Base-by-base conservation (phyloP, 2,888 invertebrate species). In the Sinhomidia bicolor region DNA sequence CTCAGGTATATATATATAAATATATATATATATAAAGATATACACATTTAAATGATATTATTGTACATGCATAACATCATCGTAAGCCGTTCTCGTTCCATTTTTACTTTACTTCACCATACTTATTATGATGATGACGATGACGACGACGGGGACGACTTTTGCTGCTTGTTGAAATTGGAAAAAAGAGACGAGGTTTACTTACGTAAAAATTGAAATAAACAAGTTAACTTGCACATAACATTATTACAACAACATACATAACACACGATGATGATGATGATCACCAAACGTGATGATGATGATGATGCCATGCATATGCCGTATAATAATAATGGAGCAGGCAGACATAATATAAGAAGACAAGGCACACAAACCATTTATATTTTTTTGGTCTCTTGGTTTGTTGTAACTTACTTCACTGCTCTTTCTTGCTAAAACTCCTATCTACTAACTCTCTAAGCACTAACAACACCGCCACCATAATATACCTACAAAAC, bases 141-240 rank as follows among this genome's bases (percentile, higher is more conserved):
- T 80, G 57, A 36, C 57, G 80, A 20, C 41, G 81, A 81, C 20
- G 81, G 60, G 14, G 81, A 81, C 47, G 57, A 57, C 57, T 79
- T 79, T n/a, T 26, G 20, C 23, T 26, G 51, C 47, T 76, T 76
- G 47, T 76, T 76, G 51, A 51, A 76, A 51, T 76, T 76, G 76
- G 47, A 76, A 76, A 76, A 65, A 65, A 14, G 65, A 71, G 44
- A 44, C 41, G 76, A 76, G 76, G 51, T 76, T 84, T 68, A 36
- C 81, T 87, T 87, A 87, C 87, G 87, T 87, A 87, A 85, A 74
- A 83, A 62, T 68, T 44, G 87, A 82, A 87, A 87, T 87, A 87
- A 87, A 87, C 87, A 87, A 87, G 87, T 82, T 87, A 87, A 87
- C 87, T 87, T 87, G 87, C 79, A 87, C 87, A 87, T 87, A 87